These are phyloP conservation scores for Penaeus vannamei DNA, from an alignment of 1,140 invertebrate species.

Conservation along the genomic window DNA sequence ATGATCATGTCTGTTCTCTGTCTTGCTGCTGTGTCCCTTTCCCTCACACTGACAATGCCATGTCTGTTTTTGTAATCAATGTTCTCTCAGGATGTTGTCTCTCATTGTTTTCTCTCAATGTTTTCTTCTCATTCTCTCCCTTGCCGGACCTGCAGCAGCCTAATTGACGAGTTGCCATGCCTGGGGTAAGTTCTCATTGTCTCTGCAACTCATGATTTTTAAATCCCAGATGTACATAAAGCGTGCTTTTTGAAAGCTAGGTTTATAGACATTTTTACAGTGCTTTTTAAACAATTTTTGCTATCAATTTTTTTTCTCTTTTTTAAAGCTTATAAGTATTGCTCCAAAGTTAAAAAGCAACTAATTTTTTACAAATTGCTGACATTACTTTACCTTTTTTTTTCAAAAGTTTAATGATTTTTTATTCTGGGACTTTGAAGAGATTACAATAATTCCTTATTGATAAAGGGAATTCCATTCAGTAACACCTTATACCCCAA, in stretches of 20 bases:
- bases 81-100: background rate
- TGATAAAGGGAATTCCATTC: too few species aligned
- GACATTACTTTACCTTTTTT: too few species aligned
- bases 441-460: too few species aligned
- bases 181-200: conserved; percentile 56
- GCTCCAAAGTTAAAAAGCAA: too few species aligned
- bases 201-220: conserved; percentile 44
- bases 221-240: conserved; percentile 17
- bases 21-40: conserved; percentile 44
- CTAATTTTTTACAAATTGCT: too few species aligned
- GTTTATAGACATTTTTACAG: background rate
- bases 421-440: too few species aligned
- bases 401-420: too few species aligned
- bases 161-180: conserved; percentile 60
- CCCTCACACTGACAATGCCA: conserved; percentile 3
- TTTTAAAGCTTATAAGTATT: too few species aligned
- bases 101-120: conserved; percentile 47
- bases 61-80: too few species aligned
- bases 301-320: too few species aligned
- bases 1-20: conserved; percentile 58
- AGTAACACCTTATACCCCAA: too few species aligned
- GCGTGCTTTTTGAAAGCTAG: background rate
- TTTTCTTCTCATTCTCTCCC: conserved; percentile 58
- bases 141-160: conserved; percentile 60
- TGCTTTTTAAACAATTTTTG: too few species aligned